Percentiles rank a stretch among this genome's conserved stretches.
These are phyloP conservation scores for Pedionomus torquatus DNA, from an alignment of 2,113 vertebrate genomes.

Conservation along the genomic window DNA sequence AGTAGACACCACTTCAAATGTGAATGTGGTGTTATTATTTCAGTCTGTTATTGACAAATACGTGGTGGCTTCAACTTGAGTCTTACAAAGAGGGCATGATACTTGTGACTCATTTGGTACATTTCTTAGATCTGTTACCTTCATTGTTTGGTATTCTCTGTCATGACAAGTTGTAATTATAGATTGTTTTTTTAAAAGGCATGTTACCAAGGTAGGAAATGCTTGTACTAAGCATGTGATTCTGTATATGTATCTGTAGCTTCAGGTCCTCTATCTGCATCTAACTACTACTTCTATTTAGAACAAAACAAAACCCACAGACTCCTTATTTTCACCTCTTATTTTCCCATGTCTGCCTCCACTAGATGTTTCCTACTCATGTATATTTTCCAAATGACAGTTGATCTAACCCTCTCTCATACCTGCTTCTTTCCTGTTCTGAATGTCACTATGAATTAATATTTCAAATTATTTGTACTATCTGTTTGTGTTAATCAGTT, in stretches of 20 bases:
- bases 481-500: background rate
- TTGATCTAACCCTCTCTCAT: background rate
- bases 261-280: background rate
- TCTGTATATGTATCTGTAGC: background rate
- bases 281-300: background rate
- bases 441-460: background rate
- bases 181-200: background rate
- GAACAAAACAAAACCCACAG: background rate
- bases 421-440: background rate
- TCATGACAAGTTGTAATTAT: background rate
- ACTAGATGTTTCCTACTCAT: background rate
- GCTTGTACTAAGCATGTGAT: background rate
- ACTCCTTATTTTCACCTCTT: background rate
- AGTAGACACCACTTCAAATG: background rate
- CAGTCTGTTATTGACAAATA: background rate
- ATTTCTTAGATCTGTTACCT: background rate
- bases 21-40: background rate
- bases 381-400: background rate
- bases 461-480: background rate
- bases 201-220: background rate
- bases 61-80: fast-evolving
- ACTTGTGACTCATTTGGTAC: background rate
- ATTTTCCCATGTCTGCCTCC: background rate
- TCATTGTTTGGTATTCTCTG: background rate
- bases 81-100: fast-evolving